These are phyloP conservation scores for Turnix velox DNA, from an alignment of 2,113 vertebrate species.

Conservation along the genomic window DNA sequence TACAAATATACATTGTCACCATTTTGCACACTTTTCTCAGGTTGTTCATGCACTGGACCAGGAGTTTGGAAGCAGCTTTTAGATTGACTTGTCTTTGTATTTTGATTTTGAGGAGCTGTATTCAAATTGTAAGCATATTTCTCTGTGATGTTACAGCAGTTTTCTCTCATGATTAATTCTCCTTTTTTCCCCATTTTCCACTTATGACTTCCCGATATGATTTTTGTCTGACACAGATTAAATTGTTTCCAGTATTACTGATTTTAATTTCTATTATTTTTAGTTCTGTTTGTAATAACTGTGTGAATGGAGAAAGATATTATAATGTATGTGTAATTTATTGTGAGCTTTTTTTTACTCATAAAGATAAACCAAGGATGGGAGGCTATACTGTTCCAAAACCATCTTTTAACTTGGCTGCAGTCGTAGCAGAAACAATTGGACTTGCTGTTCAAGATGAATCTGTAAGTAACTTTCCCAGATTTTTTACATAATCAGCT, in stretches of 20 bases:
- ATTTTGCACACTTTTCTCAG: background rate
- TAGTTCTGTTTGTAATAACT: background rate
- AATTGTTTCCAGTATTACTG: background rate
- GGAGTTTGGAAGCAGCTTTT: background rate
- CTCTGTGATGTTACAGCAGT: background rate
- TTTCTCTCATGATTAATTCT: background rate
- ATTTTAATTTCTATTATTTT: background rate
- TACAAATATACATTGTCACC: background rate
- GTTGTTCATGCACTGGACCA: background rate
- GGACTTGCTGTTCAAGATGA: slow-evolving; percentile 70
- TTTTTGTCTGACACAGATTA: background rate
- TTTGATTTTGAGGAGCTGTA: background rate
- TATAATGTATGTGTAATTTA: background rate
- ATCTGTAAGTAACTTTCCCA: slow-evolving; percentile 72
- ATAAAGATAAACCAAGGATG: slow-evolving; percentile 49
- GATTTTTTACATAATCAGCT: background rate
- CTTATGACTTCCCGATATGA: rapidly evolving
- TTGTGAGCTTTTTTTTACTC: background rate
- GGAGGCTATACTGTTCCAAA: slow-evolving; percentile 55
- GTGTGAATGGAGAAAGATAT: background rate
- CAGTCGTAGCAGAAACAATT: slow-evolving; percentile 86
- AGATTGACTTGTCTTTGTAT: background rate
- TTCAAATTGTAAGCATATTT: background rate
- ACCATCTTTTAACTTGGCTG: slow-evolving; percentile 70
- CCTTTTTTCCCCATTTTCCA: background rate